These are phyloP conservation scores for Subanguina moxae DNA, from an alignment of 1,140 invertebrate genomes.

Conservation along the genomic window DNA sequence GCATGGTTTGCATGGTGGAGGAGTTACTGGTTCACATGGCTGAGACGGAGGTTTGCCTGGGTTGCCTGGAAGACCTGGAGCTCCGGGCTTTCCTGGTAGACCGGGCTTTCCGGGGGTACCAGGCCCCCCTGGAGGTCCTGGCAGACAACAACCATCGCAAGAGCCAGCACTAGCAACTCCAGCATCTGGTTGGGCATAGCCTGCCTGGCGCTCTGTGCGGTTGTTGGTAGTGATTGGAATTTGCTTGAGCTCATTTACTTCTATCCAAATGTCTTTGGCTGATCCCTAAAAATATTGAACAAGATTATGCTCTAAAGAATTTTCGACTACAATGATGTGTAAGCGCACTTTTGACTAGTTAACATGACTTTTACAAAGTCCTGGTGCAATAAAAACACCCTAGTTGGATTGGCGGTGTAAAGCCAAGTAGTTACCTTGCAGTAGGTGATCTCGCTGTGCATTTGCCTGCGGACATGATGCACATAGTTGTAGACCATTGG, in stretches of 20 bases:
- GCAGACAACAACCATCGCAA: constrained; percentile 27
- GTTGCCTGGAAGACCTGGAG: constrained; percentile 29
- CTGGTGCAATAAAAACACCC: too few species aligned
- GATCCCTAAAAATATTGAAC: constrained; percentile 14
- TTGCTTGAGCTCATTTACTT: constrained; percentile 24
- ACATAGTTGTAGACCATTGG: constrained; percentile 58
- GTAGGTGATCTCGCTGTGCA: constrained; percentile 51
- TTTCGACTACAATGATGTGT: not conserved
- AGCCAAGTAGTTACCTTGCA: constrained; percentile 33
- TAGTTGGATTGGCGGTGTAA: too few species aligned
- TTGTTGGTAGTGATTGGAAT: constrained; percentile 2
- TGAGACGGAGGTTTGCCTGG: constrained; percentile 24
- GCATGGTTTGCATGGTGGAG: constrained; percentile 11
- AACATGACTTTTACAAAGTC: too few species aligned
- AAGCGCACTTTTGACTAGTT: too few species aligned
- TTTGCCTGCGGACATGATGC: constrained; percentile 41
- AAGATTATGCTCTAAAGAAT: too few species aligned
- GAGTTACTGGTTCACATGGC: constrained; percentile 27
- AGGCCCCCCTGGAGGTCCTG: constrained; percentile 21
- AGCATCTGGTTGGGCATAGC: not conserved
- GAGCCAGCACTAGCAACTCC: not conserved
- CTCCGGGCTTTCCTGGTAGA: constrained; percentile 31
- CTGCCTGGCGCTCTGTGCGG: constrained; percentile 11
- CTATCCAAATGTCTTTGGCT: constrained; percentile 22
- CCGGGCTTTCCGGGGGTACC: constrained; percentile 30